These are phyloP conservation scores for Rhagium mordax DNA, from an alignment of 2,888 invertebrate species.

Conservation along the genomic window DNA sequence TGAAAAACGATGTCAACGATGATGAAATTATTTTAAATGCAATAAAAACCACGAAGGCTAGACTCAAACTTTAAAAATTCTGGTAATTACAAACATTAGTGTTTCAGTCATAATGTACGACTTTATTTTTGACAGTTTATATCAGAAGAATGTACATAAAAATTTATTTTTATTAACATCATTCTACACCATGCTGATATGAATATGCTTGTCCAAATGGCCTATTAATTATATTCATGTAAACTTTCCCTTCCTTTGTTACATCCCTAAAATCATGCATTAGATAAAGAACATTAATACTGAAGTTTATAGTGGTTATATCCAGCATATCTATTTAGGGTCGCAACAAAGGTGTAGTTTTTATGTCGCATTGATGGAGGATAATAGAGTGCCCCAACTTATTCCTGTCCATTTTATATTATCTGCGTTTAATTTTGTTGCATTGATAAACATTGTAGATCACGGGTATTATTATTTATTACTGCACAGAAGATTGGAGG, in stretches of 20 bases:
- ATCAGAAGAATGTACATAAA: background rate
- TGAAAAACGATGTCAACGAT: too few species aligned
- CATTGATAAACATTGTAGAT: background rate
- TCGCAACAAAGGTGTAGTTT: slow-evolving; percentile 11
- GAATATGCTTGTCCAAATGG: background rate
- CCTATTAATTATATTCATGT: background rate
- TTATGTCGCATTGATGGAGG: slow-evolving; percentile 9
- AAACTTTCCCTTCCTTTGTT: background rate
- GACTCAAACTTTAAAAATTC: too few species aligned
- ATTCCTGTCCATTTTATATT: background rate
- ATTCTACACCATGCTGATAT: background rate
- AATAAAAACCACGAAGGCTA: too few species aligned
- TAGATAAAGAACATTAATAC: background rate
- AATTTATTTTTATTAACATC: background rate
- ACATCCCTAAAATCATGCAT: background rate
- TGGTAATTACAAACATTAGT: too few species aligned
- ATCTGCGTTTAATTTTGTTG: background rate
- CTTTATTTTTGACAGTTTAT: background rate
- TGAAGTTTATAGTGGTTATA: slow-evolving; percentile 2
- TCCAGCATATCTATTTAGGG: background rate
- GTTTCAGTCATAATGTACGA: background rate
- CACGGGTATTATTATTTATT: too few species aligned
- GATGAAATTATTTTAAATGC: too few species aligned
- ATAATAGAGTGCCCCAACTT: slow-evolving; percentile 17
- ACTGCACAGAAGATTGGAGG: too few species aligned